Evolutionary conservation across 2,797 vertebrate genomes (phyloP).

Genomic region (Mormyrops attenuatus): DNA sequence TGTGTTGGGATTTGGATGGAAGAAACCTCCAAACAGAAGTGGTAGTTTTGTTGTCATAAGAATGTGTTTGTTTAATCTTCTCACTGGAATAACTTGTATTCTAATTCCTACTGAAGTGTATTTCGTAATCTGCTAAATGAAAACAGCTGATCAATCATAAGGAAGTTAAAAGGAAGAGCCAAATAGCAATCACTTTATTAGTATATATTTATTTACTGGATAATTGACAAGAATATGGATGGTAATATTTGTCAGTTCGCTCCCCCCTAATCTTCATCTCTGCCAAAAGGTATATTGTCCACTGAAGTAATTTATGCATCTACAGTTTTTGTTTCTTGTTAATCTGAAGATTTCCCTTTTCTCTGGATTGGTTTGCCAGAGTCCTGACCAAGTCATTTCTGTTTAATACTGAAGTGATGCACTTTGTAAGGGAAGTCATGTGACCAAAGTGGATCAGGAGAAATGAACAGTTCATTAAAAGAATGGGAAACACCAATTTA

Average conservation of each 20-base stretch:
- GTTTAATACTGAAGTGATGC: background rate
- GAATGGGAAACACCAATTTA: background rate
- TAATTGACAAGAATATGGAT: background rate
- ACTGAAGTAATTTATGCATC: background rate
- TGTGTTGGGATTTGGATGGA: background rate
- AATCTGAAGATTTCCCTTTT: background rate
- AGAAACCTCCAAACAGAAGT: background rate
- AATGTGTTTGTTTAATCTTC: background rate
- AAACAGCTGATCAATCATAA: background rate
- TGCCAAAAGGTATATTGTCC: background rate
- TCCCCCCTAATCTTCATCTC: background rate
- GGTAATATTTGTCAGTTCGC: background rate
- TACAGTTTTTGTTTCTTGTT: background rate
- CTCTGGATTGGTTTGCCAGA: background rate
- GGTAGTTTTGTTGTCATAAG: background rate
- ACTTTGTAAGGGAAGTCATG: background rate
- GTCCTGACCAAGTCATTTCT: background rate
- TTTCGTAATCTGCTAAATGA: background rate
- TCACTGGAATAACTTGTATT: background rate
- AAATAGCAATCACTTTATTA: background rate
- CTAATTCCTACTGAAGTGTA: background rate
- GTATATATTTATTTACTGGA: background rate
- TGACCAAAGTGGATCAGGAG: background rate
- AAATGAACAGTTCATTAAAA: background rate
- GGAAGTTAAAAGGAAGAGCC: background rate